phyloP scores from a whole-genome alignment of 2,888 invertebrate genomes.

The Heliconius sara region DNA sequence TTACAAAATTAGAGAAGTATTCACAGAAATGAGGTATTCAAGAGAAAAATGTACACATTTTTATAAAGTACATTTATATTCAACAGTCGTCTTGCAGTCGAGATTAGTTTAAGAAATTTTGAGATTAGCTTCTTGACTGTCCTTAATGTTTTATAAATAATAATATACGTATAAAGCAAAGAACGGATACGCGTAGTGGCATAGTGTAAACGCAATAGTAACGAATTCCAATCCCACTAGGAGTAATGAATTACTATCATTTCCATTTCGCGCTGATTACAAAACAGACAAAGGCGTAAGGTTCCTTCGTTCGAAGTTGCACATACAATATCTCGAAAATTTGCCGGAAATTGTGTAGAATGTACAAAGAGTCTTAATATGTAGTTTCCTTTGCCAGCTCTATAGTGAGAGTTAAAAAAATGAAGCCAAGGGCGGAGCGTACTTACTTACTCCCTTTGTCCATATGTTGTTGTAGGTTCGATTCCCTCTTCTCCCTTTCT shows the following conservation, averaged over 20 bases:
- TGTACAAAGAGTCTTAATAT: background rate
- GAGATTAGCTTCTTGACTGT: slow-evolving; percentile 1
- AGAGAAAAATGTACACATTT: background rate
- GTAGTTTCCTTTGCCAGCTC: background rate
- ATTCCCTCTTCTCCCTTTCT: too few species aligned
- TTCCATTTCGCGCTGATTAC: too few species aligned
- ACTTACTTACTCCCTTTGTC: too few species aligned
- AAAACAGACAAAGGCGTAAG: background rate
- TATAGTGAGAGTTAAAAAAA: background rate
- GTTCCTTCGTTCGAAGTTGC: background rate
- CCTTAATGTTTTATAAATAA: slow-evolving; percentile 1
- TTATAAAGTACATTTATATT: slow-evolving; percentile 9
- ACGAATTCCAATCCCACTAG: background rate
- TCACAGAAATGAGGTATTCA: slow-evolving; percentile 5
- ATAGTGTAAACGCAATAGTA: background rate
- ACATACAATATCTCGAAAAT: background rate
- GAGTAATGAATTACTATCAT: too few species aligned
- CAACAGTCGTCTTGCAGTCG: background rate
- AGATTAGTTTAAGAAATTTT: slow-evolving; percentile 7
- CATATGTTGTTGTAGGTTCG: too few species aligned
- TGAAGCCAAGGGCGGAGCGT: background rate
- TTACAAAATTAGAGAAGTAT: slow-evolving; percentile 13
- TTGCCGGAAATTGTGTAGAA: background rate
- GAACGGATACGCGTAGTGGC: background rate
- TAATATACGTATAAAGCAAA: background rate